phyloP scores from a whole-genome alignment of 1,140 invertebrate genomes.

The Drosophila pseudoananassae region DNA sequence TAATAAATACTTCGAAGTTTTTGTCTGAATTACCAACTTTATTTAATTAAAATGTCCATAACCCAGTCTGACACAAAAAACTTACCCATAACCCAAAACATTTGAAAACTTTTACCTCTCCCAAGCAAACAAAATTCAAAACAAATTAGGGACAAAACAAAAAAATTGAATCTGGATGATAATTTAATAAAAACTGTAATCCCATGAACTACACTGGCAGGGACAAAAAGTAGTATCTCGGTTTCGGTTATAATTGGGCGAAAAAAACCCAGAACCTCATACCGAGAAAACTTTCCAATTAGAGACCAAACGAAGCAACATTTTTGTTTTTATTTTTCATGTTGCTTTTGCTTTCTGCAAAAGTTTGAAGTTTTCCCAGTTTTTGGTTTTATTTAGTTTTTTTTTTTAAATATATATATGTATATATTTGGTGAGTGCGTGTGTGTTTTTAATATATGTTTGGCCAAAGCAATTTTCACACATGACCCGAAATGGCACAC shows the following conservation, averaged over 20 bases:
- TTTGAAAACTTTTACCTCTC: neutral
- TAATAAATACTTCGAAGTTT: neutral
- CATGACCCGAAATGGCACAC: constrained; percentile 38
- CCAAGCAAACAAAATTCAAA: neutral
- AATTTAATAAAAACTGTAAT: constrained; percentile 5
- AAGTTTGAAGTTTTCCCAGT: constrained; percentile 43
- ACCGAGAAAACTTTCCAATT: constrained; percentile 57
- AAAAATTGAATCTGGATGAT: constrained; percentile 8
- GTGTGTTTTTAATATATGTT: constrained; percentile 40
- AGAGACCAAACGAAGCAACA: constrained; percentile 31
- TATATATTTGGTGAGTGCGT: neutral
- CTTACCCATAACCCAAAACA: constrained; percentile 12
- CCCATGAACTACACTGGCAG: neutral
- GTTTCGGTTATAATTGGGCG: constrained; percentile 51
- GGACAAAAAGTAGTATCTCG: constrained; percentile 34
- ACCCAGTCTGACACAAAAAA: neutral
- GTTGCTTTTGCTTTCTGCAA: constrained; percentile 20
- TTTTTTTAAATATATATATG: constrained; percentile 5
- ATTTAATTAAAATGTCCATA: neutral
- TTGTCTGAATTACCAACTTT: neutral
- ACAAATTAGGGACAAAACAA: constrained; percentile 16
- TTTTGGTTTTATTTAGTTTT: constrained; percentile 29
- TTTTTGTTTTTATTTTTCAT: constrained; percentile 20
- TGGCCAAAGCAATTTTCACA: constrained; percentile 56
- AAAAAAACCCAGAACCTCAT: constrained; percentile 36